Evolutionary conservation across 2,888 invertebrate species (phyloP), one percentile per base, ranked within the genome.

Genomic region (Chesias legatella): DNA sequence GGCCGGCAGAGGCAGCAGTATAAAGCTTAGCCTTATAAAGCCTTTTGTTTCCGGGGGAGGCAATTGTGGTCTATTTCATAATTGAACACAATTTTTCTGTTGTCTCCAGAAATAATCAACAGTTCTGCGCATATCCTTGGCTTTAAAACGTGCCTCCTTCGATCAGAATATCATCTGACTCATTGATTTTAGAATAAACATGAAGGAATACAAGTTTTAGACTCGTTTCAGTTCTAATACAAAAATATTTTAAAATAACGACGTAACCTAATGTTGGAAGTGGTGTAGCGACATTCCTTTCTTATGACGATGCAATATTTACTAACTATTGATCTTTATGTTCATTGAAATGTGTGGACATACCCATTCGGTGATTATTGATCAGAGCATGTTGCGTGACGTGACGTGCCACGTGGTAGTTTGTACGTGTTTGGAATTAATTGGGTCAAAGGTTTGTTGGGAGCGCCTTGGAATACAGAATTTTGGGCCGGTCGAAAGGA

Each of bases 371-470:
- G 43, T 56, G 42, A 52, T 59, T 73, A 71, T 71, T 63, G 72
- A 74, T 75, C 65, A 55, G 48, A 45, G 41, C 48, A 46, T 40
- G 48, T 53, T 53, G 59, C 63, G 65, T 73, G 69, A 55, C 63
- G 53, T 48, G 47, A 43, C 54, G 49, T 44, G 43, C 41, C 51
- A 53, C 56, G 57, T 61, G 53, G 63, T 63, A 61, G 49, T 13
- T 40, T 32, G 60, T 62, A 69, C 67, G 62, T 66, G 60, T 58
- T 63, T 53, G 48, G 51, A 52, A 65, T 61, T 74, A 80, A 79
- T 78, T 79, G 63, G 81, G 80, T 78, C 79, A 71, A 60, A 61
- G 63, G 62, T 60, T 51, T 42, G 28, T n/a, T 46, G 43, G 50
- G 51, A 48, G 46, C 43, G 51, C 48, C 51, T 53, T 46, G 33